Base-by-base conservation (phyloP, 2,113 vertebrate genomes). In the Chaenocephalus aceratus region DNA sequence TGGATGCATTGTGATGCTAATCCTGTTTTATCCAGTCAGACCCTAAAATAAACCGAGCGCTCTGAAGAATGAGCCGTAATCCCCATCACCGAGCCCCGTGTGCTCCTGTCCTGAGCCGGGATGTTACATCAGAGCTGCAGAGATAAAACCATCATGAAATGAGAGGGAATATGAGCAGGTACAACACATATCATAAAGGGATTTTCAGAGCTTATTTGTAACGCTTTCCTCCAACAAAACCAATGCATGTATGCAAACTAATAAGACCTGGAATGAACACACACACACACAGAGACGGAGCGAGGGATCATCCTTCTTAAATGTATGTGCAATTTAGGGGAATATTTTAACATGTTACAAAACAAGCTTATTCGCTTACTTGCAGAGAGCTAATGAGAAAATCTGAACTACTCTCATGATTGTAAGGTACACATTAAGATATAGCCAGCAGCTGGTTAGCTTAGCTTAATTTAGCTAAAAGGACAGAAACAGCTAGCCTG, bases 1-100 rank as follows among this genome's bases (percentile, higher is more conserved):
- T 48, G 65, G 85, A 92, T 90, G 94, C 91, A 93, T 93, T 93
- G 89, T 91, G 79, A 91, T 82, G 82, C 84, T 94, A 94, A 94
- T 94, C 91, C 90, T 23, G 82, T 90, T 91, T 90, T 86, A 93
- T 94, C 91, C 90, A 86, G 65, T 78, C 70, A 45, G 68, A 86
- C 87, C 88, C 86, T 84, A 94, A 93, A 94, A 94, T 94, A 94
- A 93, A 92, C 87, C 59, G 16, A 75, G 79, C 23, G 83, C 91
- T 88, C 77, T 75, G 81, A 88, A 92, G 84, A 92, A 90, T 88
- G 87, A 89, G 87, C 79, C 0, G 59, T 94, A 94, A 94, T 94
- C 92, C 88, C 64, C 66, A 41, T 53, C 75, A 81, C 56, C 56
- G 21, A 78, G 89, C 54, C 72, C 21, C 3, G 51, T 65, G 85